Evolutionary conservation across 1,140 invertebrate species (phyloP).

Genomic region (Drosophila athabasca): DNA sequence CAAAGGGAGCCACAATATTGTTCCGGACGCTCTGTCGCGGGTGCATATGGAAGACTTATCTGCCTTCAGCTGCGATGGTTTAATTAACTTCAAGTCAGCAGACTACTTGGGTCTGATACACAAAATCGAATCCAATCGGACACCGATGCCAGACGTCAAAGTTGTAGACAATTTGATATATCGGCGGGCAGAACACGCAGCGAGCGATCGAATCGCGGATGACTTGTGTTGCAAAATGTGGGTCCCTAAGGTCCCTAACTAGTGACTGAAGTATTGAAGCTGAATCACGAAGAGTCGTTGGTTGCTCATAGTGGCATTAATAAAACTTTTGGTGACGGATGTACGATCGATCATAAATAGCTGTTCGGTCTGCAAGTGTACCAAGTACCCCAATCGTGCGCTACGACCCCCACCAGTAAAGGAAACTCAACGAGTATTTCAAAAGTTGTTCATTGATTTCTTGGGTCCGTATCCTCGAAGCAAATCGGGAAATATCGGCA

Average conservation of each 20-base stretch:
- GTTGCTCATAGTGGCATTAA: conserved; percentile 7
- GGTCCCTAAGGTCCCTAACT: background rate
- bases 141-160: background rate
- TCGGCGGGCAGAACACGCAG: conserved; percentile 3
- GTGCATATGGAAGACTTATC: conserved; percentile 5
- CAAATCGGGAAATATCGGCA: too few relatives aligned
- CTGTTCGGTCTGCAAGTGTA: conserved; percentile 2
- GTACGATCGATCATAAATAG: conserved; percentile 4
- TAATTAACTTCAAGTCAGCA: background rate
- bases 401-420: too few relatives aligned
- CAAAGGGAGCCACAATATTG: conserved; percentile 6
- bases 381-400: background rate
- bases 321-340: background rate
- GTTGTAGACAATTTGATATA: conserved; percentile 3
- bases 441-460: background rate
- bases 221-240: conserved; percentile 7
- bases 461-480: too few relatives aligned
- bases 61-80: background rate
- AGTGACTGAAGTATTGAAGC: background rate
- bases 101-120: background rate
- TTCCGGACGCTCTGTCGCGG: background rate
- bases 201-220: background rate
- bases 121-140: background rate
- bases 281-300: background rate
- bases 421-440: too few relatives aligned